These are phyloP conservation scores for Noctua janthina DNA, from an alignment of 2,888 invertebrate species.

Conservation along the genomic window DNA sequence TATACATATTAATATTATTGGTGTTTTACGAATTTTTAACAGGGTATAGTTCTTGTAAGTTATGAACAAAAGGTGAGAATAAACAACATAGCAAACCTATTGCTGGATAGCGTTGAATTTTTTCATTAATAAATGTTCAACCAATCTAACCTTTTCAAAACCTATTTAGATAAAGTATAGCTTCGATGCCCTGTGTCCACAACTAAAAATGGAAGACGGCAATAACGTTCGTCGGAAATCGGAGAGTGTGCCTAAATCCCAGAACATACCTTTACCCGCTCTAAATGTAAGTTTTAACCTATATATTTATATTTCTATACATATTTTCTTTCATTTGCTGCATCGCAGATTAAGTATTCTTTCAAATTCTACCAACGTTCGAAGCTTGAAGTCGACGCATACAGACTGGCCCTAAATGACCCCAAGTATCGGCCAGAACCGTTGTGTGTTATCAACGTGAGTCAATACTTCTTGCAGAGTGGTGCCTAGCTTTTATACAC, in stretches of 20 bases:
- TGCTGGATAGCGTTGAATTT: not conserved
- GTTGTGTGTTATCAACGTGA: slow-evolving; percentile 93
- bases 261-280: slow-evolving; percentile 93
- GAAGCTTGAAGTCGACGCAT: slow-evolving; percentile 89
- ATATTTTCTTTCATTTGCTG: slow-evolving; percentile 73
- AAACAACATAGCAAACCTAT: not conserved
- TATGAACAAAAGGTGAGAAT: slow-evolving; percentile 21
- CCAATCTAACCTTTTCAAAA: slow-evolving; percentile 50
- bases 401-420: slow-evolving; percentile 90
- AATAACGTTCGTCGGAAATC: slow-evolving; percentile 87
- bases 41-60: too few relatives aligned
- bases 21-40: not conserved
- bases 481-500: slow-evolving; percentile 67
- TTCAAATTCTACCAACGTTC: slow-evolving; percentile 92
- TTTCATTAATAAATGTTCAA: not conserved
- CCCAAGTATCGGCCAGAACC: slow-evolving; percentile 91
- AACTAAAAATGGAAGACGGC: slow-evolving; percentile 91
- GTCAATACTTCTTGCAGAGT: slow-evolving; percentile 78
- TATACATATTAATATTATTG: not conserved
- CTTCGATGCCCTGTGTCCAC: slow-evolving; percentile 93
- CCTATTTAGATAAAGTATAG: slow-evolving; percentile 93
- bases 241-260: slow-evolving; percentile 87
- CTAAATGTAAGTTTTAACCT: slow-evolving; percentile 92
- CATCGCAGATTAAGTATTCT: slow-evolving; percentile 92
- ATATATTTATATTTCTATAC: slow-evolving; percentile 39